Evolutionary conservation across 2,113 vertebrate species (phyloP).

Genomic region (Emydura subglobosa): DNA sequence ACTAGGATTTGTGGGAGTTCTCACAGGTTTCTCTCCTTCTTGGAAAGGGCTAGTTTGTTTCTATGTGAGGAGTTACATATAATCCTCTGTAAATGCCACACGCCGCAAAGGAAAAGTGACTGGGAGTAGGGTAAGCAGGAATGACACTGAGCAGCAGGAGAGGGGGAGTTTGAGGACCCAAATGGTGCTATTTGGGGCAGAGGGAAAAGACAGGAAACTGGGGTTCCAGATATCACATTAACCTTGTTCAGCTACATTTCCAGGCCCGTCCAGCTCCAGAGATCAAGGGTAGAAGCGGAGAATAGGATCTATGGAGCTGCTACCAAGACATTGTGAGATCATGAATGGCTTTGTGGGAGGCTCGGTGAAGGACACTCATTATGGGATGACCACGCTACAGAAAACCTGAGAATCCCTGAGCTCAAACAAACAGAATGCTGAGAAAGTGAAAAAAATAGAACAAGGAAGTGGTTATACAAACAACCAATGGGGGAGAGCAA

Average conservation of each 20-base stretch:
- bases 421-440: background rate
- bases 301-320: background rate
- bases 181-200: background rate
- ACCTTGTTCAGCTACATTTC: background rate
- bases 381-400: background rate
- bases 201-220: too few species aligned
- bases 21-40: background rate
- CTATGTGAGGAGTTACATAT: background rate
- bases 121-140: background rate
- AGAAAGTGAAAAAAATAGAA: background rate
- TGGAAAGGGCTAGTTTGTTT: background rate
- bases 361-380: background rate
- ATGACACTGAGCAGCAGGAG: background rate
- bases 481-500: background rate
- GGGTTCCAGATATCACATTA: too few species aligned
- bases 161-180: background rate
- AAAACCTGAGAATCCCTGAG: background rate
- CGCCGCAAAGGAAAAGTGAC: background rate
- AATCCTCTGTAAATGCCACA: background rate
- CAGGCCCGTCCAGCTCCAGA: background rate
- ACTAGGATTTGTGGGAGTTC: background rate
- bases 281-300: background rate
- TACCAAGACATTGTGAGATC: background rate
- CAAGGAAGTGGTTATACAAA: background rate
- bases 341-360: background rate